Evolutionary conservation across 2,888 invertebrate genomes (phyloP).

Genomic region (Harpagoxenus sublaevis): DNA sequence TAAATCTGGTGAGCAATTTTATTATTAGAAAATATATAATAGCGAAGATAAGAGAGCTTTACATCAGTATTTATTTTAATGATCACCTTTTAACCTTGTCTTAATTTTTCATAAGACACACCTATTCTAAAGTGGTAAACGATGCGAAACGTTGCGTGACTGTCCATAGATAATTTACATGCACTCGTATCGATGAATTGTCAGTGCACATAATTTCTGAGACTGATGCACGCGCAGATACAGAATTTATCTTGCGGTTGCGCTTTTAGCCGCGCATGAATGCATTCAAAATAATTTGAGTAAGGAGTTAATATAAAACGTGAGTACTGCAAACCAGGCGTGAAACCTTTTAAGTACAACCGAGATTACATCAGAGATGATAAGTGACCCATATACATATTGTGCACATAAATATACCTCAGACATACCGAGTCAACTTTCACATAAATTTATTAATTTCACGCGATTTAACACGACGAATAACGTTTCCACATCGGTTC

Average conservation of each 20-base stretch:
- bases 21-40: neutral
- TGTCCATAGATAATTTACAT: neutral
- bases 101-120: slow-evolving; percentile 12
- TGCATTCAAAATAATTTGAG: neutral
- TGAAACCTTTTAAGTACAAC: neutral
- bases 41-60: neutral
- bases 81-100: neutral
- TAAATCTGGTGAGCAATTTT: neutral
- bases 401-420: neutral
- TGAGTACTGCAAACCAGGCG: neutral
- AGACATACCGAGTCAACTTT: neutral
- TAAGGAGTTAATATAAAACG: neutral
- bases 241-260: neutral
- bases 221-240: slow-evolving; percentile 30
- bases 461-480: neutral
- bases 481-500: neutral
- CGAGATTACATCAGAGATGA: slow-evolving; percentile 21
- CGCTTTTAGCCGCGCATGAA: slow-evolving; percentile 31
- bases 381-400: neutral
- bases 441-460: slow-evolving; percentile 8
- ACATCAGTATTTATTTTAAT: neutral
- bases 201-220: neutral
- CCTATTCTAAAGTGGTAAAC: neutral
- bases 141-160: slow-evolving; percentile 29
- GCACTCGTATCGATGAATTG: slow-evolving; percentile 9